Evolutionary conservation across 2,797 vertebrate species (phyloP).

Genomic region (Ficedula albicollis): DNA sequence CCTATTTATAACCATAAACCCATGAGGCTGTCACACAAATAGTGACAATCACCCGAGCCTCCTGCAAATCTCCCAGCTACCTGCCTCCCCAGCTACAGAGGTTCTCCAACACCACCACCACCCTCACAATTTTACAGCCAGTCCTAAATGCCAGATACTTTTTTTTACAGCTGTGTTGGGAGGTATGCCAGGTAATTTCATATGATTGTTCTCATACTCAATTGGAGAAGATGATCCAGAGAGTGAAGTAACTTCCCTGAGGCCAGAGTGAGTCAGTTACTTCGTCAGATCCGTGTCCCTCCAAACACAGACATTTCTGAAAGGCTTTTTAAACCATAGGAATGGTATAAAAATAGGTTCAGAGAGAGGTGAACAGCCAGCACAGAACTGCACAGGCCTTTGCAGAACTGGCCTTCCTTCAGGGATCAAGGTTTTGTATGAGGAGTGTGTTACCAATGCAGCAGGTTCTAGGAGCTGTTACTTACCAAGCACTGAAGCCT

Average conservation of each 20-base stretch:
- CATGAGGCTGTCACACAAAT: neutral
- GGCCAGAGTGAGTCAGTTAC: slow-evolving; percentile 35
- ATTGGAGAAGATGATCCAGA: slow-evolving; percentile 6
- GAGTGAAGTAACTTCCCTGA: slow-evolving; percentile 41
- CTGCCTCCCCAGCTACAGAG: neutral
- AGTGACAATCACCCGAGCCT: neutral
- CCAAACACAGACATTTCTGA: neutral
- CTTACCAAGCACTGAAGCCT: neutral
- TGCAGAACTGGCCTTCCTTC: neutral
- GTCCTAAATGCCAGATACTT: neutral
- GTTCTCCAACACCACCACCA: neutral
- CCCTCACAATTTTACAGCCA: neutral
- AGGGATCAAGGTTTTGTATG: neutral
- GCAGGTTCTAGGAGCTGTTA: neutral
- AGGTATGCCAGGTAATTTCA: neutral
- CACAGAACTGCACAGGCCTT: neutral
- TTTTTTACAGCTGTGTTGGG: slow-evolving; percentile 10
- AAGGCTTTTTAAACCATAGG: neutral
- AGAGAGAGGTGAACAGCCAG: neutral
- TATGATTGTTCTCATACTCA: neutral
- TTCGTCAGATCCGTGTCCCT: neutral
- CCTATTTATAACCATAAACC: neutral
- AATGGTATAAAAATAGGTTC: neutral
- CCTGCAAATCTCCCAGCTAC: neutral
- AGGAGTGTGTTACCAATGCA: neutral